Evolutionary conservation across 2,113 vertebrate genomes (phyloP), one percentile per base, ranked within the genome.

Genomic region (Solenodon paradoxus): DNA sequence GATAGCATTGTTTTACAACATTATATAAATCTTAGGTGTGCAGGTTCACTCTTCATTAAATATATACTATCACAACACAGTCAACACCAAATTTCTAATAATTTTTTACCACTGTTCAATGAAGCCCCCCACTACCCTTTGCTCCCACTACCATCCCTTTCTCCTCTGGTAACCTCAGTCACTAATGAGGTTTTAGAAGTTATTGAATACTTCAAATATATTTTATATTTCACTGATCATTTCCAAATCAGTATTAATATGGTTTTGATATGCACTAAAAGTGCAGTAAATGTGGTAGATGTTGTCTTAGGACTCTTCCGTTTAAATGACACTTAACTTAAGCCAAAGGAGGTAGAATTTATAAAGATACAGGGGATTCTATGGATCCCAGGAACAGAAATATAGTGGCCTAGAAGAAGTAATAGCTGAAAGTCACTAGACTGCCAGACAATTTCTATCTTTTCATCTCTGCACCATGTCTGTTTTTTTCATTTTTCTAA

Each of bases 181-280:
- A n/a, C n/a, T n/a, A n/a, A n/a, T n/a, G n/a, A n/a, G n/a, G n/a
- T n/a, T n/a, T n/a, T n/a, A n/a, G n/a, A n/a, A n/a, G n/a, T n/a
- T n/a, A n/a, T n/a, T 64, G 51, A 75, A 28, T 49, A 53, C 30
- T 81, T 88, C 22, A 81, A 81, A 75, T 81, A 59, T 22, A 40
- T 59, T 88, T 66, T 51, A 38, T 32, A 59, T 57, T 92, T 84
- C 26, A 75, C 35, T 53, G 20, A 81, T 68, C 59, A 66, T 88
- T 92, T 79, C 47, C 64, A 77, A 88, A 63, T 82, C 35, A n/a
- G 35, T 24, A 59, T 38, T 51, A 64, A 75, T 63, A 7, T 47
- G 61, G 49, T 53, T 96, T 74, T 86, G 55, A 35, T 68, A 89
- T n/a, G n/a, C 24, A 53, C 19, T 91, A 16, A 49, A 95, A 89